phyloP scores from a whole-genome alignment of 37 sponge, comb jelly and placozoan genomes.

The Ianthella basta region DNA sequence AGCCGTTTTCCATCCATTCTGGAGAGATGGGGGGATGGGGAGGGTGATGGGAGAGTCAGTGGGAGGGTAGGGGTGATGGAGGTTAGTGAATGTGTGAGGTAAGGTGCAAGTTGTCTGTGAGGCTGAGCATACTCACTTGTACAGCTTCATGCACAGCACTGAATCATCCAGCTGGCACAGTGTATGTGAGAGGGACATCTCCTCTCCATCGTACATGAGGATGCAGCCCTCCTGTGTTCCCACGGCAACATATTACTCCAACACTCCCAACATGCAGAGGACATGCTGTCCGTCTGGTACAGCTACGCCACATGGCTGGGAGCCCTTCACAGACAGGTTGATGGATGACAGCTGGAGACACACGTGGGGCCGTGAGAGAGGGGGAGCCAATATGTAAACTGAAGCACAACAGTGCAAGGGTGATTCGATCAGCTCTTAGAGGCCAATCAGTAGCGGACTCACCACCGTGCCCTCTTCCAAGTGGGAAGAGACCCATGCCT shows the following conservation, averaged over 20 bases:
- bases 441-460: background rate
- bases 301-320: conserved; percentile 51
- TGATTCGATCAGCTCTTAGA: background rate
- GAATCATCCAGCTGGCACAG: conserved; percentile 23
- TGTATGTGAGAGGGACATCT: conserved; percentile 5
- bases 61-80: too few relatives aligned
- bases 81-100: too few relatives aligned
- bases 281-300: conserved; percentile 30
- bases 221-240: conserved; percentile 54
- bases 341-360: conserved; percentile 44
- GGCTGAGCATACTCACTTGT: conserved; percentile 67
- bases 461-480: conserved; percentile 51
- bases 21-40: background rate
- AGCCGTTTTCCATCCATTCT: background rate
- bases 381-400: too few relatives aligned
- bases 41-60: too few relatives aligned
- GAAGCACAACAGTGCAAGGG: background rate
- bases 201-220: conserved; percentile 48
- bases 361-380: too few relatives aligned
- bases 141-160: conserved; percentile 50
- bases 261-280: conserved; percentile 47
- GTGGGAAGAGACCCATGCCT: conserved; percentile 58
- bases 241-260: conserved; percentile 37
- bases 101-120: too few relatives aligned
- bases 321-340: conserved; percentile 48